Base-by-base conservation (phyloP, 2,888 invertebrate genomes). In the Cepaea hortensis region DNA sequence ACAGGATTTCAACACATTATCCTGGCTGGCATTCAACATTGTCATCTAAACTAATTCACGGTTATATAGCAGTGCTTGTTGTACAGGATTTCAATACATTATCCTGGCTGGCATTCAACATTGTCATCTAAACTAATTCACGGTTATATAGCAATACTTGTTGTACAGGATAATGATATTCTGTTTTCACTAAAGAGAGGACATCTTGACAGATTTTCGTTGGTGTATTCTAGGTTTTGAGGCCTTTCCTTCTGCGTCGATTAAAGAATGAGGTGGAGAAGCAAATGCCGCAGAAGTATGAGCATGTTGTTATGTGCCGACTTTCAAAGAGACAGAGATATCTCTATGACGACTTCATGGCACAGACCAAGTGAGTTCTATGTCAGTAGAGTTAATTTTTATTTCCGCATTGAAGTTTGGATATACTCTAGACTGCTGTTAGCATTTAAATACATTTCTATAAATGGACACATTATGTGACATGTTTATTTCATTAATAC, bases 201-300 rank as follows among this genome's bases (percentile, higher is more conserved):
- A 55, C 55, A 55, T 11, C 55, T 35, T 55, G 11, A 55, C 55
- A 55, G 11, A 73, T 77, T n/a, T 80, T 86, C 15, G 9, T 79
- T 80, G 35, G 3, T 84, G 23, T 84, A 62, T 61, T 91, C 87
- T 91, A 97, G 97, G 95, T 99, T 93, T 95, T 99, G 65, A 98
- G 99, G 94, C 99, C 99, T 0, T 99, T 97, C 94, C 97, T 99
- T 91, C 95, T 99, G 90, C 96, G 99, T 76, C 96, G 99, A 90
- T 98, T 99, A 80, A 99, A 99, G 94, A 98, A 98, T 95, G 99
- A 99, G 94, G 99, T 99, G 0, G 99, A 99, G 94, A 99, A 99
- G 95, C 99, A 98, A 62, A 95, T 99, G 93, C 99, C 99, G 23
- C 98, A 99, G 61, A 99, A 99, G 95, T 94, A 93, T 90, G 94